Conservation (phyloP, 2,113 vertebrate species). For the Turnix velox region DNA sequence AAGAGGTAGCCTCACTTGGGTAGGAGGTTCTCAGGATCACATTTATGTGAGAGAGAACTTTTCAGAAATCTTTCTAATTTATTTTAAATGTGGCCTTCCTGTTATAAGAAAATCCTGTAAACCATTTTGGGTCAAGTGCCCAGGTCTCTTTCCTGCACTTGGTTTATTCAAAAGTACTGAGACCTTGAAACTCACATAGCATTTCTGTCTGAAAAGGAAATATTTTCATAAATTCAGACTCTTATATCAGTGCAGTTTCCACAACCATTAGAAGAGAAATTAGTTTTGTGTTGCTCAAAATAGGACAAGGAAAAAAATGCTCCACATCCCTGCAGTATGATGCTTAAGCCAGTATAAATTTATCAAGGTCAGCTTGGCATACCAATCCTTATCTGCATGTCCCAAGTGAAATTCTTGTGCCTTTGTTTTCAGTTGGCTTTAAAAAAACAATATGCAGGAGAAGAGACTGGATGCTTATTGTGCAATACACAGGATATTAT, state of each 20-base stretch:
- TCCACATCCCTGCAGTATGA: neutral
- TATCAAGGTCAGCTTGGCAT: neutral
- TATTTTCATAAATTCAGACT: neutral
- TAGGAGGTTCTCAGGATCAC: neutral
- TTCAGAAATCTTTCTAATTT: neutral
- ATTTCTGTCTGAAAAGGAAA: neutral
- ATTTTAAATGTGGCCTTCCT: neutral
- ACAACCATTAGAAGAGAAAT: neutral
- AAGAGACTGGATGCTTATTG: neutral
- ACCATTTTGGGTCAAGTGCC: neutral
- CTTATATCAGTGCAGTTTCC: neutral
- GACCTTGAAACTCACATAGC: neutral
- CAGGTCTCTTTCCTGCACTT: neutral
- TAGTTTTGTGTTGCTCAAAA: neutral
- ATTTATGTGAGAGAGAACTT: neutral
- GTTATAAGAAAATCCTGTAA: neutral
- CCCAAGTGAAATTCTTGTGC: neutral
- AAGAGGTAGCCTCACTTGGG: neutral
- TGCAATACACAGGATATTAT: neutral
- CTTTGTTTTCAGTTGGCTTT: neutral
- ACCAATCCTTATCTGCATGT: neutral
- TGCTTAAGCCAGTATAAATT: neutral
- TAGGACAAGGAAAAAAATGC: neutral
- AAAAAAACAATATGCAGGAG: neutral
- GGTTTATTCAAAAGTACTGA: neutral